A percentile compares a stretch with the other conserved stretches of the same genome.
Conservation (phyloP, 2,113 vertebrate species). For the Lagopus muta region DNA sequence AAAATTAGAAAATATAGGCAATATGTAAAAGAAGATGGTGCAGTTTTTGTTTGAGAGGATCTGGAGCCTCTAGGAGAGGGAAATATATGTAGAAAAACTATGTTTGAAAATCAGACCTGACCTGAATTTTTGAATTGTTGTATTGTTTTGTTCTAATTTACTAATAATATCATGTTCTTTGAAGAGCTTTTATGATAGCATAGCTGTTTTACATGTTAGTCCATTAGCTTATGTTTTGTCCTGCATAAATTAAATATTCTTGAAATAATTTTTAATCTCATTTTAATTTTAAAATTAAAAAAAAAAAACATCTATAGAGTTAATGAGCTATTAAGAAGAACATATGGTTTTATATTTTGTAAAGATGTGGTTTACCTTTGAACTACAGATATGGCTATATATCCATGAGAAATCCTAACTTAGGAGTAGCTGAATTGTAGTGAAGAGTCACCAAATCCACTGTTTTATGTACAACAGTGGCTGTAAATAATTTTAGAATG, state of each 20-base stretch:
- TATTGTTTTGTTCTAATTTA: neutral
- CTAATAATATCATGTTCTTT: neutral
- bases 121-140: neutral
- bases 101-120: neutral
- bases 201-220: neutral
- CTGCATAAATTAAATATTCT: neutral
- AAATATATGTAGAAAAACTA: neutral
- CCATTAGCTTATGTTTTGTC: neutral
- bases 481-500: neutral
- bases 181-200: neutral
- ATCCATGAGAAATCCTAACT: neutral
- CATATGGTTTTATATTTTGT: neutral
- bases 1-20: neutral
- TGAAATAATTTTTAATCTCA: neutral
- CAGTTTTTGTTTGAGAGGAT: neutral
- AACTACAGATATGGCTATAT: neutral
- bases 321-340: neutral
- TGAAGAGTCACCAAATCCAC: neutral
- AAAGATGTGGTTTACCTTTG: neutral
- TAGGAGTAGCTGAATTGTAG: neutral
- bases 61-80: neutral
- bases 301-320: neutral
- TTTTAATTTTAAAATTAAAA: neutral
- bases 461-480: neutral
- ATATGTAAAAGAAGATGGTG: neutral